Evolutionary conservation across 2,888 invertebrate genomes (phyloP).

Genomic region (Ichneumon xanthorius): DNA sequence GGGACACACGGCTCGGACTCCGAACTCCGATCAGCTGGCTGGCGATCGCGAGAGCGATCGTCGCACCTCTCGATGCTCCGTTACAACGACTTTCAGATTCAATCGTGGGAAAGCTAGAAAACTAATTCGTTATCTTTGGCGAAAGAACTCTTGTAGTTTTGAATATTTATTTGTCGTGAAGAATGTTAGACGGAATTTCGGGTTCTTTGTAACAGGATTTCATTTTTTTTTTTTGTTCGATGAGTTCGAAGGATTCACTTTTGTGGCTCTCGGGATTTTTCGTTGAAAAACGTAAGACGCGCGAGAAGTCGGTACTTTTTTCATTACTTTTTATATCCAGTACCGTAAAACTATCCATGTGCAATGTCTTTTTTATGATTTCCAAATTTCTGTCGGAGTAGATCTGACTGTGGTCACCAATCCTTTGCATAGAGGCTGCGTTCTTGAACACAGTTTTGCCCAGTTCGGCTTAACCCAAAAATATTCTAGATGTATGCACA

Average conservation of each 20-base stretch:
- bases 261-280: neutral
- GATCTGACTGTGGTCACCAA: too few species aligned
- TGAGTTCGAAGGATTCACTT: neutral
- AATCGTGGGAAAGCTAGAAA: neutral
- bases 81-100: neutral
- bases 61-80: neutral
- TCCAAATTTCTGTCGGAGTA: too few species aligned
- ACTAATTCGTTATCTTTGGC: neutral
- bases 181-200: neutral
- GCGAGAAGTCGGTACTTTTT: too few species aligned
- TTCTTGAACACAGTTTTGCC: too few species aligned
- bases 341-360: too few species aligned
- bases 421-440: too few species aligned
- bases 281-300: neutral
- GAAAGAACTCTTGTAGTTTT: neutral
- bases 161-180: neutral
- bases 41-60: neutral
- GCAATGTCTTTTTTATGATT: too few species aligned
- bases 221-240: neutral
- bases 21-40: constrained; percentile 40
- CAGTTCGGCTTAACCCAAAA: too few species aligned
- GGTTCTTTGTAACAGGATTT: neutral
- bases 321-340: too few species aligned
- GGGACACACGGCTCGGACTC: constrained; percentile 37
- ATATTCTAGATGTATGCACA: too few species aligned